A percentile compares a stretch with the other conserved stretches of the same genome.
phyloP scores from a whole-genome alignment of 2,113 vertebrate species.

The Dipodomys stephensi region DNA sequence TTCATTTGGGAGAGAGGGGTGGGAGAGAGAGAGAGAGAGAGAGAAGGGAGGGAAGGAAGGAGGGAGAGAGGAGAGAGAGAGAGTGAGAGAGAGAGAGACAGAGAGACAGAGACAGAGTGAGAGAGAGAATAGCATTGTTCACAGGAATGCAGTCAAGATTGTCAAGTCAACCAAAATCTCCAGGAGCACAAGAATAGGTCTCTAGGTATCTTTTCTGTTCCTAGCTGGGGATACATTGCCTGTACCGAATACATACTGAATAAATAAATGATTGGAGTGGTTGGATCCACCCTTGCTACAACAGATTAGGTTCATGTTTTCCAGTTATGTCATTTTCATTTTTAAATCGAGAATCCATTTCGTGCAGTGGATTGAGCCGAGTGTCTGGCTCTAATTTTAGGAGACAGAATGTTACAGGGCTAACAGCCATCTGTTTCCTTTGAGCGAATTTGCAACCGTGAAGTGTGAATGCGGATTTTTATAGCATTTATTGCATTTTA shows the following conservation, averaged over 20 bases:
- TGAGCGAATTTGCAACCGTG: conserved; percentile 73
- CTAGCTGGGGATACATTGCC: not conserved
- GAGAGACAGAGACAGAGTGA: not conserved
- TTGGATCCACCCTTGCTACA: not conserved
- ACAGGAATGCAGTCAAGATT: not conserved
- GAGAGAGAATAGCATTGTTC: not conserved
- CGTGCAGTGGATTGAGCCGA: conserved; percentile 54
- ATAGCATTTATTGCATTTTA: conserved; percentile 66
- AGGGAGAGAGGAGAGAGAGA: not conserved
- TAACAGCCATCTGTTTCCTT: conserved; percentile 83
- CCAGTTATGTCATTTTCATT: conserved; percentile 61
- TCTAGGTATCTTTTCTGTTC: not conserved
- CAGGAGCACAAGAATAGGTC: fast-evolving
- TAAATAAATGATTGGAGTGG: not conserved
- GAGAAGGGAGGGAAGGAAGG: not conserved
- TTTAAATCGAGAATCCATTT: conserved; percentile 77
- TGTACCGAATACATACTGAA: not conserved
- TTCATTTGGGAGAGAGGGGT: not conserved
- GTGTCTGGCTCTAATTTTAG: conserved; percentile 74
- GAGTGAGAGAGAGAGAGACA: not conserved
- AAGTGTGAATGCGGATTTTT: conserved; percentile 79
- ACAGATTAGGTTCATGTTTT: conserved; percentile 63
- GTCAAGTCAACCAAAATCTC: not conserved
- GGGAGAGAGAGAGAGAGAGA: not conserved
- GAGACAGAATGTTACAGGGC: conserved; percentile 76